Conservation (phyloP, 1,140 invertebrate genomes). For the Spodoptera frugiperda region DNA sequence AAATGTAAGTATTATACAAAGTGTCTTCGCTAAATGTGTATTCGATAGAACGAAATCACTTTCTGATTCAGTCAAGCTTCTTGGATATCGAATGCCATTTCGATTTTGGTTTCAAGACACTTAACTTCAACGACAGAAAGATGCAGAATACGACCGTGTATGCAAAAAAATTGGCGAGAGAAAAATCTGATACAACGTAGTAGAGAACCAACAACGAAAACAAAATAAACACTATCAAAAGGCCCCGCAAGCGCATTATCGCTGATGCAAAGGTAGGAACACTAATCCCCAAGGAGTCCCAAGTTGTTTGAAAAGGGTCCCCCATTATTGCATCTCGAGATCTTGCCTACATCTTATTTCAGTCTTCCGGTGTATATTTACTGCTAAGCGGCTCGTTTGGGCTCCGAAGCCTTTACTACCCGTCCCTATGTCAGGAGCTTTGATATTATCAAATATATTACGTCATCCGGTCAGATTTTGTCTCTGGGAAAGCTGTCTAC, state of each 20-base stretch:
- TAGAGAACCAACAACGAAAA: not conserved
- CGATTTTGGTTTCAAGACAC: not conserved
- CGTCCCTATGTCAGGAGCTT: not conserved
- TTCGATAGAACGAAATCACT: constrained; percentile 7
- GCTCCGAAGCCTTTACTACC: not conserved
- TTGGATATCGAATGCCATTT: not conserved
- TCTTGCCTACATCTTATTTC: constrained; percentile 24
- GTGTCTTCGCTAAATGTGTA: not conserved
- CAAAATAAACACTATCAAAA: constrained; percentile 31
- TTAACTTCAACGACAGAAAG: too few species aligned
- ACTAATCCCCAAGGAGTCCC: constrained; percentile 23
- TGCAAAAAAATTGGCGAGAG: not conserved
- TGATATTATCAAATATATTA: constrained; percentile 32
- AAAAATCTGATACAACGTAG: not conserved
- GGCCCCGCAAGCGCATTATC: constrained; percentile 17
- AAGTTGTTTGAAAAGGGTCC: constrained; percentile 37
- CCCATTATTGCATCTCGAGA: constrained; percentile 31
- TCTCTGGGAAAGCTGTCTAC: not conserved
- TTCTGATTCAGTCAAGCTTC: constrained; percentile 11
- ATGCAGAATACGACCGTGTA: too few species aligned
- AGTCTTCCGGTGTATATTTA: constrained; percentile 18
- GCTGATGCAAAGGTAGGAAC: constrained; percentile 26
- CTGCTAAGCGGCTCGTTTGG: constrained; percentile 9
- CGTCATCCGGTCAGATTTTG: not conserved
- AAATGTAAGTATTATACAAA: constrained; percentile 17